phyloP scores from a whole-genome alignment of 1,140 invertebrate genomes.

The Drosophila neocordata region DNA sequence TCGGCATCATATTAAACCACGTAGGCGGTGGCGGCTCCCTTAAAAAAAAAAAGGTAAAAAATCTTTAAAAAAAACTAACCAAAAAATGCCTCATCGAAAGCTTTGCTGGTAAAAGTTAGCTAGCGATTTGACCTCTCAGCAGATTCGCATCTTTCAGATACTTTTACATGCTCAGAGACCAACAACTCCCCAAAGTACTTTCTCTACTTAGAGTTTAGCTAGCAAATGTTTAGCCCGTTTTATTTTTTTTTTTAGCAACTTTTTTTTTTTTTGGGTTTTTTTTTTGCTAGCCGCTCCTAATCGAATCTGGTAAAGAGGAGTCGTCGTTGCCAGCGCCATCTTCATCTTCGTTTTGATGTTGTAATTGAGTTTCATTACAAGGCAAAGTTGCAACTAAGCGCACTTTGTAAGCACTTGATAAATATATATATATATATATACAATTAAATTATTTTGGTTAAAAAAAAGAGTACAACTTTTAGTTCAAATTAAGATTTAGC shows the following conservation, averaged over 20 bases:
- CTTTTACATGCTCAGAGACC: conserved; percentile 51
- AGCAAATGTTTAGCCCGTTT: conserved; percentile 44
- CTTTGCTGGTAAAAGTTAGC: conserved; percentile 42
- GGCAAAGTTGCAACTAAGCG: conserved; percentile 15
- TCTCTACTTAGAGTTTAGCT: conserved; percentile 62
- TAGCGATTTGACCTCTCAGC: conserved; percentile 53
- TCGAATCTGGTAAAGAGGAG: conserved; percentile 43
- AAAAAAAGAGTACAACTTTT: conserved; percentile 9
- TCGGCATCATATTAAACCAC: conserved; percentile 6
- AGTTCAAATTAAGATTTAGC: conserved; percentile 24
- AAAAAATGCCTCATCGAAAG: conserved; percentile 37
- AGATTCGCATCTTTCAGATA: conserved; percentile 59
- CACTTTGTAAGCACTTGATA: neutral
- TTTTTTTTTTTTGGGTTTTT: conserved; percentile 27
- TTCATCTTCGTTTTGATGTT: conserved; percentile 46
- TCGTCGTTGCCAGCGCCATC: neutral
- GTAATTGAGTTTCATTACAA: conserved; percentile 62
- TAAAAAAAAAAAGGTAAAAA: conserved; percentile 6
- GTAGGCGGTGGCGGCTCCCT: conserved; percentile 38
- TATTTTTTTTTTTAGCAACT: conserved; percentile 33
- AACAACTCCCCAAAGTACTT: conserved; percentile 35
- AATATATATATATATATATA: neutral
- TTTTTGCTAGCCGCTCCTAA: conserved; percentile 46
- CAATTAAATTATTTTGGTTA: neutral
- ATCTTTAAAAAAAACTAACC: neutral